Evolutionary conservation across 2,797 vertebrate species (phyloP).

Genomic region (Gadopsis marmoratus): DNA sequence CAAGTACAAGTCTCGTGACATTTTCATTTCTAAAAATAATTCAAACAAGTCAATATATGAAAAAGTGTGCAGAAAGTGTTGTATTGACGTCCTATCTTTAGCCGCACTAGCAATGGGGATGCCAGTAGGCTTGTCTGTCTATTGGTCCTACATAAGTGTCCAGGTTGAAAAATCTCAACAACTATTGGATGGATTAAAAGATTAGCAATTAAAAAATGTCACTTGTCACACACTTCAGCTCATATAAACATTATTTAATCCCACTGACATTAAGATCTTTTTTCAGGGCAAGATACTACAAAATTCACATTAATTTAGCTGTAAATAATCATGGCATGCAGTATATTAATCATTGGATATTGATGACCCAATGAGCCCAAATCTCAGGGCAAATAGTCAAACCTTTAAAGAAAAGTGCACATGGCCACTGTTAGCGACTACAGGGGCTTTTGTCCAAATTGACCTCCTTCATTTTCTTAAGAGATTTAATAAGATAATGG

Average conservation of each 20-base stretch:
- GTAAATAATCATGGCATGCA: background rate
- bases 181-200: background rate
- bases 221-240: background rate
- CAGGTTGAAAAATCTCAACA: background rate
- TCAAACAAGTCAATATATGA: background rate
- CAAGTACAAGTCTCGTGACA: background rate
- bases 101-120: background rate
- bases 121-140: background rate
- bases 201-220: background rate
- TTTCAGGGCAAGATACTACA: background rate
- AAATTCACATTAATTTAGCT: background rate
- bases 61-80: background rate
- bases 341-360: background rate
- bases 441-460: slow-evolving; percentile 24
- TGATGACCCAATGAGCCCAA: background rate
- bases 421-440: background rate
- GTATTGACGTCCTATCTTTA: slow-evolving; percentile 5
- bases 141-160: background rate
- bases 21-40: background rate
- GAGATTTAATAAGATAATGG: slow-evolving; percentile 53
- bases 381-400: background rate
- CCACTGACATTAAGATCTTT: background rate
- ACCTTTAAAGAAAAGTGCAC: background rate
- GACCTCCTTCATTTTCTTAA: slow-evolving; percentile 34
- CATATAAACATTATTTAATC: background rate